Evolutionary conservation across 2,113 vertebrate genomes (phyloP), one percentile per base, ranked within the genome.

Genomic region (Benitochromis conjunctus): DNA sequence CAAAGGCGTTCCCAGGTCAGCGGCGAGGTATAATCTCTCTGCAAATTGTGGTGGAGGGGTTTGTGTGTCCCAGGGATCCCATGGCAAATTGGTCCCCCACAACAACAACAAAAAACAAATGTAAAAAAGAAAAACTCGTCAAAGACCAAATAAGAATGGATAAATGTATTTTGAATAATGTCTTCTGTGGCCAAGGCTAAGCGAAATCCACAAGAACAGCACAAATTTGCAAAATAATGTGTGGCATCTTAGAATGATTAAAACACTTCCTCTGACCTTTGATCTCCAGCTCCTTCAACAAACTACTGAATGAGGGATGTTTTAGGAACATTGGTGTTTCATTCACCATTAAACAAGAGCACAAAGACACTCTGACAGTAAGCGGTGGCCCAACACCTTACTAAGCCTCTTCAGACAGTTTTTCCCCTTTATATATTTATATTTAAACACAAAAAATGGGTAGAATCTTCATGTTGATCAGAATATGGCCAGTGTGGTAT

Each of bases 71-170:
- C 26, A 26, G 26, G 26, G 26, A 26, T 26, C 26, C 26, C 26
- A 26, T 26, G 26, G 26, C 26, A 26, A 26, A 26, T 26, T 26
- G 26, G 26, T 26, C 26, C 26, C 26, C 0, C 31, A 34, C 18
- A 34, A 19, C 3, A 11, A 41, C 18, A 36, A 38, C 18, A n/a
- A 38, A 66, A 41, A 5, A 26, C 26, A 26, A 26, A 26, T 3
- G 26, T 26, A 3, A 26, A 26, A 26, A 26, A 26, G 3, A 24
- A 41, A 69, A 46, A 48, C 41, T 18, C 41, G 9, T 69, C 62
- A 69, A 69, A 69, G 64, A 43, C 38, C 38, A 16, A 21, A 6
- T 43, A 3, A 69, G 13, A 43, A 48, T 29, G 41, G 21, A 48
- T 48, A 11, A 74, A 11, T 74, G 13, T 18, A 11, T 74, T 48